A percentile compares a stretch with the other conserved stretches of the same genome.
phyloP scores from a whole-genome alignment of 1,140 invertebrate species.

The Nephila pilipes region DNA sequence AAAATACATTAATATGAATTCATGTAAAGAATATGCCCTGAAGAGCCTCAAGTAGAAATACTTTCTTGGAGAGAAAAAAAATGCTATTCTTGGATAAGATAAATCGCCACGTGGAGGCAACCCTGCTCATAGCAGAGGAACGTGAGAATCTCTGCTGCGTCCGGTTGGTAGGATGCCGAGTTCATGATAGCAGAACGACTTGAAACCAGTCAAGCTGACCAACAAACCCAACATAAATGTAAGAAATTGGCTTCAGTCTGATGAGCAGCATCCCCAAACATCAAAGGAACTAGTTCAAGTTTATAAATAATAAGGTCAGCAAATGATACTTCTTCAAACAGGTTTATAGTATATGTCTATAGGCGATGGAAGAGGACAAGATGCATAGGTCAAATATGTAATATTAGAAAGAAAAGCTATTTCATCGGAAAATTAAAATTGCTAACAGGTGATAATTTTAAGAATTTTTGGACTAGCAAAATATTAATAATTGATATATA shows the following conservation, averaged over 20 bases:
- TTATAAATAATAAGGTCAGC: constrained; percentile 50
- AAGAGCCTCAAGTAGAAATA: too few species aligned
- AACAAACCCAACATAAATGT: constrained; percentile 40
- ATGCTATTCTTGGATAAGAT: background rate
- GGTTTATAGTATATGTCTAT: background rate
- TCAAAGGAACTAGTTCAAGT: constrained; percentile 23
- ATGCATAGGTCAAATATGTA: too few species aligned
- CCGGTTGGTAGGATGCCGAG: constrained; percentile 57
- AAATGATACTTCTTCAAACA: constrained; percentile 1
- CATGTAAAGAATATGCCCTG: too few species aligned
- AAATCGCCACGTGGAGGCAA: background rate
- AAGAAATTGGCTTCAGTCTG: constrained; percentile 43
- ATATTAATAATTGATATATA: too few species aligned
- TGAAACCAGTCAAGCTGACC: constrained; percentile 60
- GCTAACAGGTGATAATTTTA: too few species aligned
- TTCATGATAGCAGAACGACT: constrained; percentile 48
- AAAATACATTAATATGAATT: too few species aligned
- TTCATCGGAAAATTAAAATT: too few species aligned
- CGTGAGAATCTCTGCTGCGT: constrained; percentile 68
- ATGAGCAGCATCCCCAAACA: background rate
- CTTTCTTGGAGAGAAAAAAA: too few species aligned
- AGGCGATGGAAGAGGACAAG: too few species aligned
- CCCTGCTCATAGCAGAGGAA: background rate
- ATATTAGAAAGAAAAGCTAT: too few species aligned
- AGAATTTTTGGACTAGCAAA: too few species aligned